Evolutionary conservation across 1,140 invertebrate genomes (phyloP), one percentile per base, ranked within the genome.

Genomic region (Tetramorium simillimum): DNA sequence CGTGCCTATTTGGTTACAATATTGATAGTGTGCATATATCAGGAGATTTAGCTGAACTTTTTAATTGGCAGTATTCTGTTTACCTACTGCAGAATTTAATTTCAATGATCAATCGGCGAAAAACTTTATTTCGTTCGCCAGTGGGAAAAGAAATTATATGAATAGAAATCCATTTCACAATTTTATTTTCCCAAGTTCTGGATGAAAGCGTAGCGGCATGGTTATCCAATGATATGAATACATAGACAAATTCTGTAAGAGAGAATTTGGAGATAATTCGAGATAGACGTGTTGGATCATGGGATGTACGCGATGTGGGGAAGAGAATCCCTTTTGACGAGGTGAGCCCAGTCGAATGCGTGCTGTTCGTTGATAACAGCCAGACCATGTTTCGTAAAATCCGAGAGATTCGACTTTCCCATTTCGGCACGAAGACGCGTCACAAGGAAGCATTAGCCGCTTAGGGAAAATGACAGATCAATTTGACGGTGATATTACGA

Each of bases 281-380:
- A 91, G 89, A 90, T 86, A 91, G 89, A 91, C 85, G 84, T 77
- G 89, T 88, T 75, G 89, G 89, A 90, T 90, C 89, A 91, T 78
- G 76, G 89, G 89, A 90, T 90, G 85, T 90, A 88, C 58, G 86
- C 80, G 63, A 70, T 67, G 89, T 46, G 63, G 85, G 80, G 60
- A 72, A 73, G 87, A 60, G 86, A 90, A 92, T 92, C 91, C 86
- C 91, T 92, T 92, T 92, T 91, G 91, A 92, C 88, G 91, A 86
- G 90, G 85, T 80, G 85, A 88, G 91, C 90, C 82, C 81, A 90
- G 91, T 91, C 90, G 91, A 92, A 91, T 91, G 91, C 88, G 90
- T 92, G 91, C 88, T 90, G 72, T 90, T 91, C 86, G 90, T 89
- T 91, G 91, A 92, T 92, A 92, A 92, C 89, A 88, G 73, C 84